A percentile compares a stretch with the other conserved stretches of the same genome.
Conservation (phyloP, 2,888 invertebrate genomes). For the Ceraclea dissimilis region DNA sequence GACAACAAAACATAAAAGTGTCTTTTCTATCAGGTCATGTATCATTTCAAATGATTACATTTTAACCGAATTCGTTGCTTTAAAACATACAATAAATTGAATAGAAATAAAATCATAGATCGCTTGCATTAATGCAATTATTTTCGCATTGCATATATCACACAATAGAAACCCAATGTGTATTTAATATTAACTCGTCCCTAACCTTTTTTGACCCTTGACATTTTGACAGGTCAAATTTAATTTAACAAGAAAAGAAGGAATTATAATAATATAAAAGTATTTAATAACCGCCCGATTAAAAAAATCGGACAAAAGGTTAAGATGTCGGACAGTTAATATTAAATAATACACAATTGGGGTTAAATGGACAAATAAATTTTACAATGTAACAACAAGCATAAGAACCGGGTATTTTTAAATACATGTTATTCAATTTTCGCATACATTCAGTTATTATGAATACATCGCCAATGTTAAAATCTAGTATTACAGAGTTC, state of each 20-base stretch:
- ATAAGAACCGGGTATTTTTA: too few species aligned
- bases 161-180: background rate
- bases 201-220: background rate
- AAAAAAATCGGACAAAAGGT: too few species aligned
- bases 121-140: conserved; percentile 1
- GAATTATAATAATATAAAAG: too few species aligned
- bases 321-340: too few species aligned
- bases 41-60: background rate
- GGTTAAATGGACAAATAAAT: too few species aligned
- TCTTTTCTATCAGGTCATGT: background rate
- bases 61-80: background rate
- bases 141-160: background rate
- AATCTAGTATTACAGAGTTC: too few species aligned
- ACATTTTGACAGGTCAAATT: background rate
- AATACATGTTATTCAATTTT: too few species aligned
- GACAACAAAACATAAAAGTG: background rate
- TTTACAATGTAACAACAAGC: too few species aligned
- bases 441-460: too few species aligned
- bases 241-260: background rate
- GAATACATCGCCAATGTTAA: too few species aligned
- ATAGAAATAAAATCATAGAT: background rate
- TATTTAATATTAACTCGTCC: background rate
- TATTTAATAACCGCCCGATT: too few species aligned
- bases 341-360: too few species aligned
- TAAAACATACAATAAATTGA: background rate